A percentile compares a stretch with the other conserved stretches of the same genome.
phyloP scores from a whole-genome alignment of 2,888 invertebrate species.

The Ennomos fuscantarius region DNA sequence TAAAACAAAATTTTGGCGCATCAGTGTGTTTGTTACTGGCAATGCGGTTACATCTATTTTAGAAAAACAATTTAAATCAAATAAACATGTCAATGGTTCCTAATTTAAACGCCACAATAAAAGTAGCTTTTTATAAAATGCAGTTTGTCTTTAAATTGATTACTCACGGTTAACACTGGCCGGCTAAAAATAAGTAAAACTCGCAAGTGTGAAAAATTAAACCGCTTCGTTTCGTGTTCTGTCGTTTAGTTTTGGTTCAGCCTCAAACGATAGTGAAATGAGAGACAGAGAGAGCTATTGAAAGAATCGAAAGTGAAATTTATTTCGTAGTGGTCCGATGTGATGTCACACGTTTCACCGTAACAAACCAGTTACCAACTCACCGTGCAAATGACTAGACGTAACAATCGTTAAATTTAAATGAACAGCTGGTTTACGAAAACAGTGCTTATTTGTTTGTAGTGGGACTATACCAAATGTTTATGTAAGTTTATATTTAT shows the following conservation, averaged over 20 bases:
- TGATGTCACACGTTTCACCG: conserved; percentile 67
- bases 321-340: conserved; percentile 53
- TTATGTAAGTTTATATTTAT: conserved; percentile 16
- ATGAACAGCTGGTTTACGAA: conserved; percentile 14
- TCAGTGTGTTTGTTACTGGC: conserved; percentile 30
- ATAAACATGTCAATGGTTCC: too few relatives aligned
- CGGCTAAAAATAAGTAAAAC: conserved; percentile 9
- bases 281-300: conserved; percentile 53
- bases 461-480: neutral
- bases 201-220: conserved; percentile 23
- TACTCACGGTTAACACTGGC: neutral
- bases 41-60: conserved; percentile 14
- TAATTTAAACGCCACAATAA: too few relatives aligned
- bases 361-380: conserved; percentile 48
- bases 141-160: neutral
- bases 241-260: conserved; percentile 23
- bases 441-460: neutral
- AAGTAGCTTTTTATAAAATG: neutral
- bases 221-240: conserved; percentile 1
- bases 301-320: conserved; percentile 67
- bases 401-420: conserved; percentile 23
- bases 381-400: conserved; percentile 28
- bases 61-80: conserved; percentile 1
- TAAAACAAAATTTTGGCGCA: conserved; percentile 23
- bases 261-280: conserved; percentile 66